phyloP scores from a whole-genome alignment of 2,888 invertebrate species.

The Diadegma fenestrale region DNA sequence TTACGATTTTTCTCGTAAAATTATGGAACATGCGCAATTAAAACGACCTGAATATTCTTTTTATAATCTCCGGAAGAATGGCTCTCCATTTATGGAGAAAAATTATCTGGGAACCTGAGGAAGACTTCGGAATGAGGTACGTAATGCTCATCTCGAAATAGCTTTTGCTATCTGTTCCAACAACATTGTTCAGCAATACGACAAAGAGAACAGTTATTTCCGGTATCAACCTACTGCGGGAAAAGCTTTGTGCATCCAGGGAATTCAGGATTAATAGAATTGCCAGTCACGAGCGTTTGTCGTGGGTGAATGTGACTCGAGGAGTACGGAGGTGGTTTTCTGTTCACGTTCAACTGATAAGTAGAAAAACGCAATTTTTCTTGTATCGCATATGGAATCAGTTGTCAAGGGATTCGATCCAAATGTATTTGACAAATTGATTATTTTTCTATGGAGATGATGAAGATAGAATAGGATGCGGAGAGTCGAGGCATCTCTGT shows the following conservation, averaged over 20 bases:
- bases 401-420: neutral
- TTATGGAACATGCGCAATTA: neutral
- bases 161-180: constrained; percentile 45
- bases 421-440: constrained; percentile 5
- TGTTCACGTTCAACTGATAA: neutral
- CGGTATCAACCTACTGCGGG: constrained; percentile 57
- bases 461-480: constrained; percentile 16
- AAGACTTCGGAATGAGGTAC: constrained; percentile 14
- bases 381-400: neutral
- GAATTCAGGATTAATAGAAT: constrained; percentile 83
- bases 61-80: neutral
- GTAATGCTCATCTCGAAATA: constrained; percentile 49
- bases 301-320: constrained; percentile 75
- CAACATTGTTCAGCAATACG: constrained; percentile 43
- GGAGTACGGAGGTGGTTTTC: neutral
- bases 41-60: neutral
- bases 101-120: neutral
- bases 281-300: constrained; percentile 81
- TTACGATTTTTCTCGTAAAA: neutral
- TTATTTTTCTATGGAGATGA: constrained; percentile 6
- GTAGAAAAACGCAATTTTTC: neutral
- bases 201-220: constrained; percentile 11
- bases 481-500: constrained; percentile 4
- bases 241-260: constrained; percentile 78
- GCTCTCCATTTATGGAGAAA: constrained; percentile 2